phyloP scores from a whole-genome alignment of 2,888 invertebrate species.

The Cryptus armator region DNA sequence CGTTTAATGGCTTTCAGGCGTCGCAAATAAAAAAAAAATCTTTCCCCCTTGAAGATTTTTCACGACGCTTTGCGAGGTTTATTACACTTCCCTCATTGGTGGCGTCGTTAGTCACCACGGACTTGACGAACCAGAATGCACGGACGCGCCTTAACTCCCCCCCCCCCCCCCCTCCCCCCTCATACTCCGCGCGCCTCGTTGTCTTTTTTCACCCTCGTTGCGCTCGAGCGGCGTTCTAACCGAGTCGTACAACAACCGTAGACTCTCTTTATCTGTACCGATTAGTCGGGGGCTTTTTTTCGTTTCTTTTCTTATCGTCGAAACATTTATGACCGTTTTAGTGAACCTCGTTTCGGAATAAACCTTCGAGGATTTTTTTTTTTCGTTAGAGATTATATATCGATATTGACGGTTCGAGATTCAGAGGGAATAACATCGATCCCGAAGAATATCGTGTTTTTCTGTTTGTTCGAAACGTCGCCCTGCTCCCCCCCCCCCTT shows the following conservation, averaged over 20 bases:
- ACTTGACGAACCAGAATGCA: slow-evolving; percentile 31
- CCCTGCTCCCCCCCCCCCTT: no score
- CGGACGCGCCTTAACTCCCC: slow-evolving; percentile 44
- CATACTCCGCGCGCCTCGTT: slow-evolving; percentile 69
- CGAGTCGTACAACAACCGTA: slow-evolving; percentile 11
- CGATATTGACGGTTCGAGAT: not conserved
- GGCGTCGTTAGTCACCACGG: slow-evolving; percentile 56
- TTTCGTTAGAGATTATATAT: not conserved
- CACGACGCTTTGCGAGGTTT: slow-evolving; percentile 47
- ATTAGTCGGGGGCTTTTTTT: not conserved
- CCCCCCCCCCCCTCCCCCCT: slow-evolving; percentile 41
- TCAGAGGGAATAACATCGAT: not conserved
- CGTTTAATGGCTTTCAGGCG: not conserved
- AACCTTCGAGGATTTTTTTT: not conserved
- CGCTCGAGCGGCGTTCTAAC: slow-evolving; percentile 70
- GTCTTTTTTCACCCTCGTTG: slow-evolving; percentile 78
- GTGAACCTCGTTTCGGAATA: not conserved
- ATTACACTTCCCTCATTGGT: slow-evolving; percentile 43
- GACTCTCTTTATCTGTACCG: not conserved
- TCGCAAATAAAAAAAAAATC: not conserved
- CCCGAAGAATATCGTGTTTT: slow-evolving; percentile 3
- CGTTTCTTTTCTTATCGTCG: not conserved
- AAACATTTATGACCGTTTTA: slow-evolving; percentile 20
- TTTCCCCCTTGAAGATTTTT: slow-evolving; percentile 6
- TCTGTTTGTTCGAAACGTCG: not conserved